phyloP scores from a whole-genome alignment of 2,888 invertebrate genomes.

The Polymixis lichenea region DNA sequence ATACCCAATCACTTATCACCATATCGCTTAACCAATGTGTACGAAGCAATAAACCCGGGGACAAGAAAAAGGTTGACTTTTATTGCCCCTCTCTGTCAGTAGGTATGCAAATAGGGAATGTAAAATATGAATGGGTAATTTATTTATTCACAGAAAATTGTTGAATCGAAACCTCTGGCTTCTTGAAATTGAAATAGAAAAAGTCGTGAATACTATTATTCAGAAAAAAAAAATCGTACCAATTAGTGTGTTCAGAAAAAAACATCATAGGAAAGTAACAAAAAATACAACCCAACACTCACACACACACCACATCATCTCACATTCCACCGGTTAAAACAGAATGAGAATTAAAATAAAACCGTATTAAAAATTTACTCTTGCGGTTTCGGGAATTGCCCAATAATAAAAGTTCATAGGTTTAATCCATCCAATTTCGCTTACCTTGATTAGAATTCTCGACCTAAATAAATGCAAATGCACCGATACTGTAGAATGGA shows the following conservation, averaged over 20 bases:
- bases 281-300: background rate
- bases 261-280: background rate
- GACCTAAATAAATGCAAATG: slow-evolving; percentile 62
- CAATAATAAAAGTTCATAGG: background rate
- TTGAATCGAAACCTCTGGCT: background rate
- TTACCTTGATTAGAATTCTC: slow-evolving; percentile 29
- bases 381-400: background rate
- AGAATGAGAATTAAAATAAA: background rate
- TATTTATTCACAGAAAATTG: slow-evolving; percentile 27
- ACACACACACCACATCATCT: no score
- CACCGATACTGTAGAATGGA: slow-evolving; percentile 48
- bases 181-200: background rate
- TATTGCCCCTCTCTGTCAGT: slow-evolving; percentile 21
- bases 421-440: slow-evolving; percentile 33
- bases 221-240: background rate
- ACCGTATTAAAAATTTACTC: background rate
- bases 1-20: slow-evolving; percentile 64
- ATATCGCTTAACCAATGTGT: slow-evolving; percentile 39
- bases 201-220: slow-evolving; percentile 5
- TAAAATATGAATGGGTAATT: slow-evolving; percentile 47
- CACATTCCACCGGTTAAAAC: background rate
- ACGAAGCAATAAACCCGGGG: slow-evolving; percentile 23
- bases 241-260: background rate
- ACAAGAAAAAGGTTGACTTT: slow-evolving; percentile 47
- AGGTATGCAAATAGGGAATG: slow-evolving; percentile 40